phyloP scores from a whole-genome alignment of 2,888 invertebrate genomes.

The Bhutanitis thaidina region DNA sequence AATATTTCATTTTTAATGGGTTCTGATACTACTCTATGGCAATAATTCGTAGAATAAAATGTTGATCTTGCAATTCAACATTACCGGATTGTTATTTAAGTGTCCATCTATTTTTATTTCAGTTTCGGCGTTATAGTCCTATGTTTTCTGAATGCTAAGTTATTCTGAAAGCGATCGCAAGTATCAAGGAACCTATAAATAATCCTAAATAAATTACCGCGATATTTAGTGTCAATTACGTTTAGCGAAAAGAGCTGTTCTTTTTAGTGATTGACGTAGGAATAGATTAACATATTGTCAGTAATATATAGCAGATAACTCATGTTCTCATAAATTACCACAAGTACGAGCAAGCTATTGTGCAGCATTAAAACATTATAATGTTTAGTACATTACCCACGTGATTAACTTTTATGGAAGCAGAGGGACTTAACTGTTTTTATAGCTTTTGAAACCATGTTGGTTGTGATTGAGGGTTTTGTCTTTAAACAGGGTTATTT shows the following conservation, averaged over 20 bases:
- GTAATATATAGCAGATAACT: constrained; percentile 22
- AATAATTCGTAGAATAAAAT: constrained; percentile 12
- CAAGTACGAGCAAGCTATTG: constrained; percentile 5
- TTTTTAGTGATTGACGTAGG: constrained; percentile 30
- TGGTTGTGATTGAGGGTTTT: no score
- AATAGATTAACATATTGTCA: constrained; percentile 25
- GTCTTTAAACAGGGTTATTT: no score
- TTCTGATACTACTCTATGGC: constrained; percentile 6
- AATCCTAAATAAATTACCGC: constrained; percentile 23
- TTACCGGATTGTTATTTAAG: constrained; percentile 2
- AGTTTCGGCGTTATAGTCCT: background rate
- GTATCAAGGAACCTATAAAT: constrained; percentile 29
- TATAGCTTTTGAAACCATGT: background rate
- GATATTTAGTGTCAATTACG: constrained; percentile 32
- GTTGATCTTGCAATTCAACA: constrained; percentile 8
- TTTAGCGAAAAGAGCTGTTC: constrained; percentile 28
- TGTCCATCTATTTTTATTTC: constrained; percentile 2
- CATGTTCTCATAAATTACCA: constrained; percentile 24
- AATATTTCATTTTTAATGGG: constrained; percentile 40
- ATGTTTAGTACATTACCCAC: background rate
- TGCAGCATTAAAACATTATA: constrained; percentile 3
- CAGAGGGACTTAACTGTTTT: background rate
- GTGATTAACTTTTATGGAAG: constrained; percentile 21
- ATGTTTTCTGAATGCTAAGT: background rate
- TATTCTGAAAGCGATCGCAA: constrained; percentile 14